Percentiles rank a stretch among this genome's conserved stretches.
These are phyloP conservation scores for Dynastes grantii DNA, from an alignment of 2,888 invertebrate genomes.

Conservation along the genomic window DNA sequence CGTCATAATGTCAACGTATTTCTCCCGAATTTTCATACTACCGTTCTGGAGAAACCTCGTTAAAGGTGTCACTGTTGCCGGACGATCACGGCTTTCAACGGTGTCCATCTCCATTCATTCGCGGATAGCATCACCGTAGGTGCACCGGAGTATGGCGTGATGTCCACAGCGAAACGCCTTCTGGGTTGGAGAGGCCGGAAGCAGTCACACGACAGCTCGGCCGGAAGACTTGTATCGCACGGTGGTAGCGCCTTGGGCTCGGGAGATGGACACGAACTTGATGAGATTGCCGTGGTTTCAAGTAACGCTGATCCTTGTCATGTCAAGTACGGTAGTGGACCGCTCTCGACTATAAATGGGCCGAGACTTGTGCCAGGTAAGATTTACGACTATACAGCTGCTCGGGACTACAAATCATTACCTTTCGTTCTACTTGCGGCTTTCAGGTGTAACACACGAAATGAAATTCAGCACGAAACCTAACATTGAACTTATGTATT, in stretches of 20 bases:
- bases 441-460: background rate
- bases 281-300: conserved; percentile 80
- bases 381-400: conserved; percentile 51
- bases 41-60: background rate
- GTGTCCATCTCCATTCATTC: conserved; percentile 26
- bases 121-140: conserved; percentile 49
- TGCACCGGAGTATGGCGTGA: conserved; percentile 66
- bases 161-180: conserved; percentile 78
- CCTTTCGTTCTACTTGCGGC: conserved; percentile 28
- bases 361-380: conserved; percentile 76
- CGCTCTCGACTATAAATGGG: conserved; percentile 74
- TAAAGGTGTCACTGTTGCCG: conserved; percentile 20
- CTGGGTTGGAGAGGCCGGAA: conserved; percentile 76
- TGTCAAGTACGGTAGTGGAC: conserved; percentile 75
- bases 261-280: conserved; percentile 74
- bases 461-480: background rate
- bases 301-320: conserved; percentile 73
- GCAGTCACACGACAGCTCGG: conserved; percentile 73
- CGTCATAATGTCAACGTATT: conserved; percentile 29
- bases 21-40: background rate
- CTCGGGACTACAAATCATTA: conserved; percentile 11
- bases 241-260: conserved; percentile 61
- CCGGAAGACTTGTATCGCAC: conserved; percentile 71
- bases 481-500: background rate
- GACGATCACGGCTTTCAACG: conserved; percentile 21